Evolutionary conservation across 1,140 invertebrate genomes (phyloP), one percentile per base, ranked within the genome.

Genomic region (Cotesia glomerata): DNA sequence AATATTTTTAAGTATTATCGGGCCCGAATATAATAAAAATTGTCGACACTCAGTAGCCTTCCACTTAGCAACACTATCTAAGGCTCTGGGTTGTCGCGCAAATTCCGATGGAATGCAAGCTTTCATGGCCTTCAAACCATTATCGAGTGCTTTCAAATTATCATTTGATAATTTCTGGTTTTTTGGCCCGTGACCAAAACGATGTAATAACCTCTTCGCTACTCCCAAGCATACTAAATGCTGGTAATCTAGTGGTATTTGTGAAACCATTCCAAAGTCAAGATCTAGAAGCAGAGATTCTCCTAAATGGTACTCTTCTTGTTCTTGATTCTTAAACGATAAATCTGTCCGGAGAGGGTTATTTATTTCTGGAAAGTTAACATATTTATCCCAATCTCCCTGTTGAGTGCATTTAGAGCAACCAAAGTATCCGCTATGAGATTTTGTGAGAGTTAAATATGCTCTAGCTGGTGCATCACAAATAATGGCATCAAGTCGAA

Each of bases 221-320:
- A 72, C 61, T 9, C 70, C 70, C 11, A 72, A 58, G n/a, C 34
- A 72, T 36, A 80, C 69, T 4, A 65, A 56, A 69, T 80, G 76
- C 74, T 77, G 76, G 49, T 78, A 79, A 67, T 81, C 80, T 9
- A 80, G 16, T 11, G 75, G 71, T 74, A 79, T 71, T 68, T 75
- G 68, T 35, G 72, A 65, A 8, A 78, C 69, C 64, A 79, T 68
- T 18, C 71, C 75, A 64, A 80, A 69, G 39, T 71, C 45, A 13
- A 77, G 26, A 39, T 66, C 18, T 14, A 16, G 14, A n/a, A 78
- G 36, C 36, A 71, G 62, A n/a, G 73, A 67, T 51, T 16, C 36
- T 4, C 59, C 34, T 26, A 18, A 18, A 26, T 73, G 74, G 63
- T 75, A 71, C 8, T 73, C 71, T 56, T 68, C 59, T 13, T 73